phyloP scores from a whole-genome alignment of 2,113 vertebrate genomes.

The Passer montanus region DNA sequence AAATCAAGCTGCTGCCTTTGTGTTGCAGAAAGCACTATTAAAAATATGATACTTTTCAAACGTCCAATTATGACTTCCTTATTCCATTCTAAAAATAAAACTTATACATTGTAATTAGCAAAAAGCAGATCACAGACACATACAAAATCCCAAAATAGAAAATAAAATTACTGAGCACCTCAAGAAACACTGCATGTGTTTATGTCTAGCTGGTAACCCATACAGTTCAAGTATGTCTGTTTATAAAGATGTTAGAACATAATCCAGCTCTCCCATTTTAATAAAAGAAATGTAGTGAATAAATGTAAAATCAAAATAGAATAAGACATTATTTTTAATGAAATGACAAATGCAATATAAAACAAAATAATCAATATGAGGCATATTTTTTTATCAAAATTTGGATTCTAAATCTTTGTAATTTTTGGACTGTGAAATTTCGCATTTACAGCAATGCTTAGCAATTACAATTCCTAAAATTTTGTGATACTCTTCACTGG shows the following conservation, averaged over 20 bases:
- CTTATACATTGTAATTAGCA: background rate
- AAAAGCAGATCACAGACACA: background rate
- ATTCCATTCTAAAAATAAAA: background rate
- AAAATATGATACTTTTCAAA: background rate
- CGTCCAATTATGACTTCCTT: background rate
- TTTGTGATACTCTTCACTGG: background rate
- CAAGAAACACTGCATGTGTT: background rate
- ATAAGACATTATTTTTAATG: background rate
- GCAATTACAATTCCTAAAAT: background rate
- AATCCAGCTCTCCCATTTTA: background rate
- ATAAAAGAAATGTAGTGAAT: background rate
- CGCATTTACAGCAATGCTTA: background rate
- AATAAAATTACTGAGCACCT: background rate
- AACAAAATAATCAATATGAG: background rate
- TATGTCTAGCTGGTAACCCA: background rate
- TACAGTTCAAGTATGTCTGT: background rate
- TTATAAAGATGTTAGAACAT: background rate
- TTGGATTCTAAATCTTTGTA: background rate
- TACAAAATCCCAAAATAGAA: background rate
- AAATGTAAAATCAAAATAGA: background rate
- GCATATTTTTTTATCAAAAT: background rate
- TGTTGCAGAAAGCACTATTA: background rate
- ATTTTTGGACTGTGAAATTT: background rate
- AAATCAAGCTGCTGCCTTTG: background rate
- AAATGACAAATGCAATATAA: background rate